Evolutionary conservation across 64 coral and sea anemone species (phyloP), one percentile per base, ranked within the genome.

Genomic region (Dendrophyllia cribrosa): DNA sequence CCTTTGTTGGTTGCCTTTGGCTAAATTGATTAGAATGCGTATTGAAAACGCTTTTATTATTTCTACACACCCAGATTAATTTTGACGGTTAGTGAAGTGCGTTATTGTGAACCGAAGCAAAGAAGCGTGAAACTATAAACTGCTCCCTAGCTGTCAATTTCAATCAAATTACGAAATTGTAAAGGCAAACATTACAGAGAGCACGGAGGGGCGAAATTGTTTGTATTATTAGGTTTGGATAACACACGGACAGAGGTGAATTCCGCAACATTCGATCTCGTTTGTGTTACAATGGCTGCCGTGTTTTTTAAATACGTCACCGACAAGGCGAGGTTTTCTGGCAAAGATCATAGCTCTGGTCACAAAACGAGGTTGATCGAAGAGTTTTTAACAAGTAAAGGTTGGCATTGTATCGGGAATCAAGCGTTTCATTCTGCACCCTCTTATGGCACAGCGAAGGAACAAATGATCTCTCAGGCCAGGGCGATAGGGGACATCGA

Each of bases 131-230:
- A 43, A 59, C 6, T 44, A 9, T 77, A 53, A 83, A 67, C 43
- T 14, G 7, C 12, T 8, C 19, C 9, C 44, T 50, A 16, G 19
- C 45, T 50, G 34, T 46, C 66, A 83, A 83, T 83, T 83, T 66
- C 44, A 68, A 83, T 22, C 60, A 83, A 83, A 67, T 83, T 83
- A 83, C 80, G 80, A 83, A 83, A 83, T 66, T 83, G 34, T 44
- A 48, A 83, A 66, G 20, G 3, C 61, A 68, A 67, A 83, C 60
- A 83, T 83, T 83, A 66, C 60, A 83, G 80, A 66, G 80, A 64
- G 2, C 12, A 64, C 63, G 59, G 26, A 16, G 8, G 2, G 26
- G 53, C 53, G 53, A 7, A 56, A 56, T 34, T 34, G 34, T 34
- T 34, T 34, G 34, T 34, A 34, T 34, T 34, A 63, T 9, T 1